These are phyloP conservation scores for Acromyrmex echinatior DNA, from an alignment of 1,140 invertebrate species.

Conservation along the genomic window DNA sequence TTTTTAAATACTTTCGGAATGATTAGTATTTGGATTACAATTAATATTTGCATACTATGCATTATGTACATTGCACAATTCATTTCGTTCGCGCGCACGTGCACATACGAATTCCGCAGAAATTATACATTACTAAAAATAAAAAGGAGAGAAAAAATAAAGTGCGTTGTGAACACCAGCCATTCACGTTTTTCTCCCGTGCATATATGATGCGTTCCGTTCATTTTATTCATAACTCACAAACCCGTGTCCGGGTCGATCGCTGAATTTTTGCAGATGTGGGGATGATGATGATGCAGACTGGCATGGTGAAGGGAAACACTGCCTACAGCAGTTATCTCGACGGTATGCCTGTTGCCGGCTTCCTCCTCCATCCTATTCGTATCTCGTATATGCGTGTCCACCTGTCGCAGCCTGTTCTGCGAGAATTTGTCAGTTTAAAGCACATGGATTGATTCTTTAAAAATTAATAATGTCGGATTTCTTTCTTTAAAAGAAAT, in stretches of 20 bases:
- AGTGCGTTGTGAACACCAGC: background rate
- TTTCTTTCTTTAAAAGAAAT: background rate
- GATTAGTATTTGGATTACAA: background rate
- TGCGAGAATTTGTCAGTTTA: slow-evolving; percentile 64
- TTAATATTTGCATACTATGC: background rate
- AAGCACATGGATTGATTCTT: background rate
- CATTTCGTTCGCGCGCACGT: slow-evolving; percentile 26
- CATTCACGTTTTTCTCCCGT: slow-evolving; percentile 17
- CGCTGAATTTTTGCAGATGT: slow-evolving; percentile 94
- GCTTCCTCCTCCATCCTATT: slow-evolving; percentile 77
- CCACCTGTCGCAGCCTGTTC: slow-evolving; percentile 26
- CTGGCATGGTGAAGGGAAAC: slow-evolving; percentile 96
- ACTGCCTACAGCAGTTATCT: slow-evolving; percentile 92
- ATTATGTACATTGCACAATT: background rate
- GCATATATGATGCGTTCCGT: slow-evolving; percentile 1
- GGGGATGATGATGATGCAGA: slow-evolving; percentile 97
- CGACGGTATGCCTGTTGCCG: slow-evolving; percentile 90
- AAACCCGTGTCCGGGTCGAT: slow-evolving; percentile 76
- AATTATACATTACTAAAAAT: slow-evolving; percentile 36
- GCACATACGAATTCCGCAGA: slow-evolving; percentile 54
- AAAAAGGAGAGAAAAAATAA: slow-evolving; percentile 5
- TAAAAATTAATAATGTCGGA: background rate
- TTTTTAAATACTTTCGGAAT: background rate
- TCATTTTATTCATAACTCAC: slow-evolving; percentile 54
- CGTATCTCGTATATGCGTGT: slow-evolving; percentile 55